Percentiles rank a stretch among this genome's conserved stretches.
These are phyloP conservation scores for Eupsilia transversa DNA, from an alignment of 2,888 invertebrate genomes.

Conservation along the genomic window DNA sequence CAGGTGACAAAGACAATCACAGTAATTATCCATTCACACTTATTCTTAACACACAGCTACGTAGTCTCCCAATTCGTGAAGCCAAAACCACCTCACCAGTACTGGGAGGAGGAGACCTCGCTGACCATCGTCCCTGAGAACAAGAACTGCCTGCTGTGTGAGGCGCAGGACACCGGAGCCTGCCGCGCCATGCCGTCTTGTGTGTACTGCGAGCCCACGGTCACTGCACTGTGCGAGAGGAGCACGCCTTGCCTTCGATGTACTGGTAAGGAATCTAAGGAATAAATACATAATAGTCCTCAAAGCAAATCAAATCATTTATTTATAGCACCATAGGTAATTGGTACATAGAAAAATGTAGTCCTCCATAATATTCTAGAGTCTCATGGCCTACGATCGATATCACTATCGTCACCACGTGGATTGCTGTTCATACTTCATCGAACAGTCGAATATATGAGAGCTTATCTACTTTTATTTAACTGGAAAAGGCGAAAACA, in stretches of 20 bases:
- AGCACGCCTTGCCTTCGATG: slow-evolving; percentile 86
- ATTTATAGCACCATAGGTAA: too few species aligned
- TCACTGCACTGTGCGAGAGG: slow-evolving; percentile 85
- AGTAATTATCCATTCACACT: background rate
- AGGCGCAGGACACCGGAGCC: slow-evolving; percentile 85
- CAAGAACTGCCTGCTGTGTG: slow-evolving; percentile 86
- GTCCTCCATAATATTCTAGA: too few species aligned
- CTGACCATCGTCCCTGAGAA: slow-evolving; percentile 82
- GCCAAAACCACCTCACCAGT: slow-evolving; percentile 86
- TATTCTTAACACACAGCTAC: slow-evolving; percentile 73
- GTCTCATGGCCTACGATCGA: background rate
- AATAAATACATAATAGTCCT: background rate
- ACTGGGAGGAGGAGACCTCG: slow-evolving; percentile 87
- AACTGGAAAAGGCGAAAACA: background rate
- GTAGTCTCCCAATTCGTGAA: slow-evolving; percentile 86
- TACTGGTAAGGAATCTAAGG: slow-evolving; percentile 73
- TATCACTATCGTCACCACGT: background rate
- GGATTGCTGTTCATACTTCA: background rate
- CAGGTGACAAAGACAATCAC: background rate
- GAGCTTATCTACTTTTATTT: too few species aligned
- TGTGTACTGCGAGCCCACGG: slow-evolving; percentile 86
- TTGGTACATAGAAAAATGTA: too few species aligned
- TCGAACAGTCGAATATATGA: background rate
- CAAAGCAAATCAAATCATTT: too few species aligned
- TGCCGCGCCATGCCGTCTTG: slow-evolving; percentile 87